Evolutionary conservation across 2,888 invertebrate species (phyloP).

Genomic region (Schrankia costaestrigalis): DNA sequence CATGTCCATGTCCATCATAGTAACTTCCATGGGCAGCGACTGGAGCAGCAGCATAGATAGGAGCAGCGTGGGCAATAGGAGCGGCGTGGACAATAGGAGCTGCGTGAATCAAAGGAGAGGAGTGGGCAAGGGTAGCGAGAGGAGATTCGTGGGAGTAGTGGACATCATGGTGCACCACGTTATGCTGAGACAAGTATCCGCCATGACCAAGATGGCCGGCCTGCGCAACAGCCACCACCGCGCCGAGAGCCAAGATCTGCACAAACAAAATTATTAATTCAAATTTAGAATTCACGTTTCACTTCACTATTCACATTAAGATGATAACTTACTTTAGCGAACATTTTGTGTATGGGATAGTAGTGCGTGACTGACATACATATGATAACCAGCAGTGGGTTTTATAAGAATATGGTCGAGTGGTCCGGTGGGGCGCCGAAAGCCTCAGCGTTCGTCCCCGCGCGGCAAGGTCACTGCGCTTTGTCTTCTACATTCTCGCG

Average conservation of each 20-base stretch:
- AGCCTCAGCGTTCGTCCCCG: constrained; percentile 53
- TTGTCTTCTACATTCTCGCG: constrained; percentile 70
- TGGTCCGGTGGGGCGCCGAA: constrained; percentile 68
- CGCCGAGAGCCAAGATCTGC: constrained; percentile 62
- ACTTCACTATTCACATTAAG: constrained; percentile 32
- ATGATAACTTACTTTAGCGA: constrained; percentile 64
- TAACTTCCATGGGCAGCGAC: constrained; percentile 36
- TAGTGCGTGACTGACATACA: constrained; percentile 71
- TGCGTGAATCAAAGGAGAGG: constrained; percentile 36
- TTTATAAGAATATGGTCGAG: constrained; percentile 70
- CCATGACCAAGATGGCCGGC: constrained; percentile 65
- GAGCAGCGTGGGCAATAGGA: constrained; percentile 34
- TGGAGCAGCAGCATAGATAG: constrained; percentile 31
- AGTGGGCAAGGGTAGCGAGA: constrained; percentile 28
- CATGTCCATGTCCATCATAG: constrained; percentile 35
- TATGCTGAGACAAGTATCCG: constrained; percentile 35
- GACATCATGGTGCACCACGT: constrained; percentile 35
- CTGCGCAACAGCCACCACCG: constrained; percentile 65
- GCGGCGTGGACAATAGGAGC: constrained; percentile 34
- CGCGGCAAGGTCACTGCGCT: constrained; percentile 62
- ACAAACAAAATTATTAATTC: constrained; percentile 16
- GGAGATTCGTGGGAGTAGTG: constrained; percentile 27
- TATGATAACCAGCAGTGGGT: constrained; percentile 64
- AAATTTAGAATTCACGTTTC: constrained; percentile 19
- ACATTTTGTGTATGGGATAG: constrained; percentile 69